phyloP scores from a whole-genome alignment of 2,797 vertebrate species.

The Gallirallus australis region DNA sequence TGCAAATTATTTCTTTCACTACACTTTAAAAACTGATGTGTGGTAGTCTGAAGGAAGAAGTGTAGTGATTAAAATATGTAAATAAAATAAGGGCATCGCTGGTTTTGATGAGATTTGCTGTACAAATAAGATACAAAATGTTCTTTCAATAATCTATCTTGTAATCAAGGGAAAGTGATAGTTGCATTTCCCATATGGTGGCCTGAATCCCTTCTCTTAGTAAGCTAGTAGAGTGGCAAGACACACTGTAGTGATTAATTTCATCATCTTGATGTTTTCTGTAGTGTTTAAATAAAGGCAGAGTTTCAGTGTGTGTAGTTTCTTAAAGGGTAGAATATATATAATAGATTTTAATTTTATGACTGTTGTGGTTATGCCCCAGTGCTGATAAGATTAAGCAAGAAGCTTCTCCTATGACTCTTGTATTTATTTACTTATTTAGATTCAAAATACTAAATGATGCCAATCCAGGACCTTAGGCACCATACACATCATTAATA shows the following conservation, averaged over 20 bases:
- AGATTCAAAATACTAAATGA: conserved; percentile 34
- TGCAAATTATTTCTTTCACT: background rate
- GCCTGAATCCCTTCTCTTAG: background rate
- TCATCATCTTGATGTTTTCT: background rate
- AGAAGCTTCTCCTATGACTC: background rate
- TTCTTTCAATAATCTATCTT: background rate
- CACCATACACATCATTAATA: conserved; percentile 10
- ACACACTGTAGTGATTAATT: background rate
- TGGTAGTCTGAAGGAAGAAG: background rate
- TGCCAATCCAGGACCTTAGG: conserved; percentile 12
- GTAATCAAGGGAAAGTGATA: background rate
- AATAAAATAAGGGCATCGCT: background rate
- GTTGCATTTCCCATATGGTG: background rate
- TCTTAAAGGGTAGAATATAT: background rate
- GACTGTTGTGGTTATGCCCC: background rate
- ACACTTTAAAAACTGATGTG: background rate
- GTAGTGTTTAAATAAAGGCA: background rate
- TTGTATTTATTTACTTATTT: conserved; percentile 35
- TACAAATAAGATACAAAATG: background rate
- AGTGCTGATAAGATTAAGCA: background rate
- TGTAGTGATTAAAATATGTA: background rate
- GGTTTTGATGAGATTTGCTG: background rate
- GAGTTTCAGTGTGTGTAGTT: background rate
- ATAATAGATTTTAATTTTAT: background rate
- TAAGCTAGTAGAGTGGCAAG: background rate